Evolutionary conservation across 2,888 invertebrate genomes (phyloP), one percentile per base, ranked within the genome.

Genomic region (Amiota mariae): DNA sequence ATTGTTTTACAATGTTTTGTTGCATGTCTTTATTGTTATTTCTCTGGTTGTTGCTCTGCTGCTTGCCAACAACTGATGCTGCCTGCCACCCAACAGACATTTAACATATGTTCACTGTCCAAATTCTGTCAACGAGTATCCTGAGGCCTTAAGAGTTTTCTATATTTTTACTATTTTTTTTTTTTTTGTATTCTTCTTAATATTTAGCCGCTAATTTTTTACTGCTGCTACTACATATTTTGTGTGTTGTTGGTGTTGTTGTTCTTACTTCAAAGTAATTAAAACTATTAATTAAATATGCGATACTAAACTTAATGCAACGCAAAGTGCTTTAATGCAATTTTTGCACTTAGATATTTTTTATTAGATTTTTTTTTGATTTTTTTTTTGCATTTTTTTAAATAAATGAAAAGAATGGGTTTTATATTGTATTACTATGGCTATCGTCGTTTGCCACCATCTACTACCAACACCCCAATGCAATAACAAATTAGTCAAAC

Each of bases 401-500:
- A 6, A 2, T 36, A 36, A 36, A 36, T 36, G 4, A 6, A 36
- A 6, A 0, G 36, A 36, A 36, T 24, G 3, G 3, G 2, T 2
- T 24, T 2, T 2, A 3, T 36, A 36, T 36, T 0, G 8, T 36
- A 36, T 2, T 36, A 36, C 2, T 36, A 36, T 36, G 36, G 36
- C 36, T 36, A 36, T 36, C 8, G 36, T 36, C 6, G 36, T 36
- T 36, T 36, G 36, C 36, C 36, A 36, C 36, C 36, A 36, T 36
- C 36, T 36, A 36, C 36, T 20, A 59, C 57, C 57, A 15, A 11
- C 57, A 59, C 15, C 57, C 11, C 11, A 59, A 54, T n/a, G 63
- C 75, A 76, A 71, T 75, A 77, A 76, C 82, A 85, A 88, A 88
- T 87, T 87, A 85, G 82, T 80, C 80, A 78, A 80, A 87, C 83